phyloP scores from a whole-genome alignment of 2,888 invertebrate genomes.

The Cerastoderma edule region DNA sequence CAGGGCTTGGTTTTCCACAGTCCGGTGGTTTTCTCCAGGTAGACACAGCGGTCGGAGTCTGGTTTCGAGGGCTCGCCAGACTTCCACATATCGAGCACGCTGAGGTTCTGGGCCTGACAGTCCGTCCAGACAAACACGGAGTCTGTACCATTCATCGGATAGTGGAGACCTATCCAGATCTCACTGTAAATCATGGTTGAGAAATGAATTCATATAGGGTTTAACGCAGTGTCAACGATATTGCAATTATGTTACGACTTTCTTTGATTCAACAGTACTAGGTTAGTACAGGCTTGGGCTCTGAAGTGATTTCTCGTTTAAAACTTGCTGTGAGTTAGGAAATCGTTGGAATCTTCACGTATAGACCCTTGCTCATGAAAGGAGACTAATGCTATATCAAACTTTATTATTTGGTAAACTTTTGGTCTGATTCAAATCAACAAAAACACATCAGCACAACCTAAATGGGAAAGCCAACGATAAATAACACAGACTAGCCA shows the following conservation, averaged over 20 bases:
- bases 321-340: not conserved
- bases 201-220: not conserved
- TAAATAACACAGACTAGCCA: too few species aligned
- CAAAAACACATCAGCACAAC: too few species aligned
- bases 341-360: not conserved
- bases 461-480: too few species aligned
- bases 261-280: too few species aligned
- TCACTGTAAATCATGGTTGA: not conserved
- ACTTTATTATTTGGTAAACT: too few species aligned
- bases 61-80: conserved; percentile 26
- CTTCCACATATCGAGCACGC: not conserved
- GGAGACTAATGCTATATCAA: too few species aligned
- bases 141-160: conserved; percentile 21
- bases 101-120: conserved; percentile 8
- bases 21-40: conserved; percentile 19
- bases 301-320: too few species aligned
- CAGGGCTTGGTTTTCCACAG: conserved; percentile 18
- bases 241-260: not conserved
- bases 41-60: conserved; percentile 6
- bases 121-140: conserved; percentile 33
- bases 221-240: not conserved
- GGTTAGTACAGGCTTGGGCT: too few species aligned
- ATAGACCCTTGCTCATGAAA: too few species aligned
- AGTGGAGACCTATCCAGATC: conserved; percentile 42
- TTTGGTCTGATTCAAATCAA: too few species aligned